Evolutionary conservation across 2,888 invertebrate species (phyloP), one percentile per base, ranked within the genome.

Genomic region (Eurytoma adleriae): DNA sequence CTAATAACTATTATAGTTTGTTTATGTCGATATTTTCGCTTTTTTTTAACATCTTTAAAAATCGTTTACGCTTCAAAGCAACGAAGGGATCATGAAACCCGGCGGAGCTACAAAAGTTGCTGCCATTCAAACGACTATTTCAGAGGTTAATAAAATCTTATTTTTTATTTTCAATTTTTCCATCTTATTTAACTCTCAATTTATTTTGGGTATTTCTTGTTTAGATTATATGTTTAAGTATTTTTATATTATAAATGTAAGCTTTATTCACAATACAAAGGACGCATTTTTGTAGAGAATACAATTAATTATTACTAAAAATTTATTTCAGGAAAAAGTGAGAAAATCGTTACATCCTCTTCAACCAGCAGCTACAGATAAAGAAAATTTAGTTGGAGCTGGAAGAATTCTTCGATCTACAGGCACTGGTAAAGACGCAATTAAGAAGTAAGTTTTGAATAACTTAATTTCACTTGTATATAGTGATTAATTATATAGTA

Each of bases 281-380:
- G 48, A 64, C 48, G 7, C 3, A 18, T 18, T 10, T 1, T n/a
- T 12, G n/a, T 10, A 16, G 2, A n/a, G 12, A 24, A 16, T 40
- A 50, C 13, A 40, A 59, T 20, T 52, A 12, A 18, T 62, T 56
- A 61, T 20, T 16, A 52, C 12, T 59, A 24, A 14, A n/a, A 24
- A 71, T 57, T 14, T 13, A 27, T 79, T 64, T 2, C 57, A 85
- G 86, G 84, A 82, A 74, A 84, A 84, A 79, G 80, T 80, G 57
- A 89, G 96, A 86, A 95, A 94, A 91, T 94, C 95, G 30, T 92
- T 96, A n/a, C 95, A 95, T 91, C 93, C 94, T 48, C 90, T 96
- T 83, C 96, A 96, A 90, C 94, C 93, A 81, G 92, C 94, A 66
- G 94, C 95, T 54, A 93, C 92, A 68, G 95, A 95, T 87, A 95